phyloP scores from a whole-genome alignment of 1,140 invertebrate genomes.

The Scaptomyza montana region DNA sequence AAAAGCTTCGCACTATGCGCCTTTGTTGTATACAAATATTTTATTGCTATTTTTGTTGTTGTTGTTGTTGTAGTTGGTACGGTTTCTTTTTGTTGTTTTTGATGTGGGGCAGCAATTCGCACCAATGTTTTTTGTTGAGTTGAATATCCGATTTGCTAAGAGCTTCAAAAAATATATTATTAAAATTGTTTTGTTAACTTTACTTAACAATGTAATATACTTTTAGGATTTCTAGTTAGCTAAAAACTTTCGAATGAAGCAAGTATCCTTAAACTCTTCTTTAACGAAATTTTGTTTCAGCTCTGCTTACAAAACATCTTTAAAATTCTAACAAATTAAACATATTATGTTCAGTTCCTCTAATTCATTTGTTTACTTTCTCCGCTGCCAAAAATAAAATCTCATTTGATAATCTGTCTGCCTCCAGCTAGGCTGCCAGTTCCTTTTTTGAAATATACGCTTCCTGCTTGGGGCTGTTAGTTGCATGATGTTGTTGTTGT shows the following conservation, averaged over 20 bases:
- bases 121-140: conserved; percentile 1
- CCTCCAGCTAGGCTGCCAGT: not conserved
- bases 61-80: conserved; percentile 42
- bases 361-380: not conserved
- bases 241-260: too few relatives aligned
- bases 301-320: too few relatives aligned
- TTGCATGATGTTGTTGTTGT: not conserved
- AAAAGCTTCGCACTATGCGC: conserved; percentile 72
- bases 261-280: too few relatives aligned
- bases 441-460: conserved; percentile 2
- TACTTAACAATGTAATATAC: too few relatives aligned
- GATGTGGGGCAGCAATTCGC: conserved; percentile 5
- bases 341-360: conserved; percentile 1
- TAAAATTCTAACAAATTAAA: not conserved
- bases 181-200: conserved; percentile 17
- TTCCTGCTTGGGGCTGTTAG: conserved; percentile 2
- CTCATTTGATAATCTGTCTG: not conserved
- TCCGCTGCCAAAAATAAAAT: not conserved
- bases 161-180: conserved; percentile 39
- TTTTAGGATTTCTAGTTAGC: too few relatives aligned
- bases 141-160: conserved; percentile 16
- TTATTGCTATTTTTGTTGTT: not conserved
- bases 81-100: conserved; percentile 25
- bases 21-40: conserved; percentile 9
- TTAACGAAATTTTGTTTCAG: too few relatives aligned